Conservation (phyloP, 2,113 vertebrate genomes). For the Tetraodon nigroviridis region DNA sequence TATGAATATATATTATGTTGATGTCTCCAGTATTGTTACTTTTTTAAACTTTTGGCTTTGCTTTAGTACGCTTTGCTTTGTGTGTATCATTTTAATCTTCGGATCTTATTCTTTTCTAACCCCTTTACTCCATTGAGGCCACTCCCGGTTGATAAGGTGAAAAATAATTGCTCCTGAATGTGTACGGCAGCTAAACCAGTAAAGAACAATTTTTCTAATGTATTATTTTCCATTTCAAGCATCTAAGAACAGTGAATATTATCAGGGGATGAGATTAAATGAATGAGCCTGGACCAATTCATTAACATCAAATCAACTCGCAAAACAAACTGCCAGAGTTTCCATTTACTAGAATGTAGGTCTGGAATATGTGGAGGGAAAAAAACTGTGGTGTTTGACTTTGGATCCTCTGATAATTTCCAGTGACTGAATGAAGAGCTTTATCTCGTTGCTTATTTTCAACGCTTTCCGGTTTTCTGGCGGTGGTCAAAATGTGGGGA, state of each 20-base stretch:
- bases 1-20: constrained; percentile 55
- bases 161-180: constrained; percentile 53
- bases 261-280: constrained; percentile 44
- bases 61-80: constrained; percentile 74
- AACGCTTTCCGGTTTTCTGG: constrained; percentile 46
- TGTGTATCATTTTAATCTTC: constrained; percentile 61
- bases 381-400: constrained; percentile 15
- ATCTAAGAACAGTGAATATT: constrained; percentile 42
- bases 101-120: constrained; percentile 66
- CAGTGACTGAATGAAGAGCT: constrained; percentile 31
- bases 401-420: constrained; percentile 53
- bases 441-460: constrained; percentile 52
- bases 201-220: constrained; percentile 46
- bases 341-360: constrained; percentile 13
- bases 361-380: constrained; percentile 19
- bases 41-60: constrained; percentile 68
- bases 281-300: constrained; percentile 26
- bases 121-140: constrained; percentile 54
- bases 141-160: constrained; percentile 51
- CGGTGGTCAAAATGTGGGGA: constrained; percentile 41
- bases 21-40: constrained; percentile 62
- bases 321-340: constrained; percentile 50
- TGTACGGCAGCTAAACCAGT: constrained; percentile 73
- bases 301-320: constrained; percentile 23
- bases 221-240: constrained; percentile 37